Conservation (phyloP, 2,888 invertebrate genomes). For the Dynastes tityus region DNA sequence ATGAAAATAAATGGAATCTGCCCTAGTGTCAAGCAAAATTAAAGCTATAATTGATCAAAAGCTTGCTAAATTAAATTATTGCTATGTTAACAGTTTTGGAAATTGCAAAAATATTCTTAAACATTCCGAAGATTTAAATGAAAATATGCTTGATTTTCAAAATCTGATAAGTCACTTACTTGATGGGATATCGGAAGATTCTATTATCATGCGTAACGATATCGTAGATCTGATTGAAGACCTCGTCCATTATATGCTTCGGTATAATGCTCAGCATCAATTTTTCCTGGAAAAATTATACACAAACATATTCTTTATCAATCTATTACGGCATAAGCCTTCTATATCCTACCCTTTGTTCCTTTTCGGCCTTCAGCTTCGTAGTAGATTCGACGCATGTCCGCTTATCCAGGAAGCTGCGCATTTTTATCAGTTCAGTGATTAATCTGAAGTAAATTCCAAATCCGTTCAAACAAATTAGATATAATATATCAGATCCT, state of each 20-base stretch:
- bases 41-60: too few species aligned
- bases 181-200: neutral
- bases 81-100: too few species aligned
- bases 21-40: too few species aligned
- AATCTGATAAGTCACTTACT: neutral
- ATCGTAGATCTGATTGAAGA: conserved; percentile 67
- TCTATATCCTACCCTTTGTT: conserved; percentile 81
- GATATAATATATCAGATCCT: conserved; percentile 80
- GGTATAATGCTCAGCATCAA: conserved; percentile 90
- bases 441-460: conserved; percentile 92
- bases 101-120: too few species aligned
- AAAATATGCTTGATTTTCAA: too few species aligned
- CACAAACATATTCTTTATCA: neutral
- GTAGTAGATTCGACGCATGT: conserved; percentile 88
- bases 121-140: too few species aligned
- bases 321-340: too few species aligned
- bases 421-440: conserved; percentile 89
- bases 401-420: conserved; percentile 90
- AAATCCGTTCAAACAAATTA: conserved; percentile 83
- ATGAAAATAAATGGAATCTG: too few species aligned
- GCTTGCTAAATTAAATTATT: too few species aligned
- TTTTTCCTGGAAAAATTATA: conserved; percentile 77
- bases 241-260: conserved; percentile 82
- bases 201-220: conserved; percentile 11
- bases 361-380: conserved; percentile 85